These are phyloP conservation scores for Trypoxylus dichotomus DNA, from an alignment of 1,140 invertebrate genomes.

Conservation along the genomic window DNA sequence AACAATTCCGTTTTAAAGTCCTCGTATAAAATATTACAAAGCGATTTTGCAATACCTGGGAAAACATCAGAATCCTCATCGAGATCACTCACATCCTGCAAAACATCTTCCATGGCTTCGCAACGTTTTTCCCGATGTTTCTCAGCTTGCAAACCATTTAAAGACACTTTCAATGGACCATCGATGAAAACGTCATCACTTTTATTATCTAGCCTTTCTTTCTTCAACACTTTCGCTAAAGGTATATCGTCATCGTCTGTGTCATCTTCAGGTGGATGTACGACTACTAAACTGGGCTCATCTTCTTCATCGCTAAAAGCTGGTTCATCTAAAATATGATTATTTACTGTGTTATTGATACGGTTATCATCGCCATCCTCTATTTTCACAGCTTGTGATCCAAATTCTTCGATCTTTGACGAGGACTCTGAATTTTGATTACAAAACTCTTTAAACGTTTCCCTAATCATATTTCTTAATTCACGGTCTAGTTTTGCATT, in stretches of 20 bases:
- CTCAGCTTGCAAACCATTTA: slow-evolving; percentile 67
- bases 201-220: slow-evolving; percentile 53
- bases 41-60: slow-evolving; percentile 58
- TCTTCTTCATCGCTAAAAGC: slow-evolving; percentile 82
- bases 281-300: slow-evolving; percentile 60
- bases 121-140: slow-evolving; percentile 67
- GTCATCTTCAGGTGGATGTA: slow-evolving; percentile 60
- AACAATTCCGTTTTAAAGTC: slow-evolving; percentile 57
- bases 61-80: slow-evolving; percentile 54
- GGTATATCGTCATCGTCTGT: slow-evolving; percentile 87
- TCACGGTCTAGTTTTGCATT: slow-evolving; percentile 91
- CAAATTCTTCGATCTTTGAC: slow-evolving; percentile 52
- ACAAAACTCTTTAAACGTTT: slow-evolving; percentile 92
- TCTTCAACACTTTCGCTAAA: slow-evolving; percentile 64
- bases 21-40: slow-evolving; percentile 58
- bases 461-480: slow-evolving; percentile 79
- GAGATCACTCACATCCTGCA: slow-evolving; percentile 67
- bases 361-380: slow-evolving; percentile 61
- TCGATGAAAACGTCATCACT: slow-evolving; percentile 52
- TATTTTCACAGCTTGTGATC: slow-evolving; percentile 54
- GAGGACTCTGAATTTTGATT: slow-evolving; percentile 57
- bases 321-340: slow-evolving; percentile 61
- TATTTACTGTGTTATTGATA: slow-evolving; percentile 43
- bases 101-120: slow-evolving; percentile 70
- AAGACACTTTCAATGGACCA: slow-evolving; percentile 63